phyloP scores from a whole-genome alignment of 2,888 invertebrate genomes.

The Drosophila bunnanda region DNA sequence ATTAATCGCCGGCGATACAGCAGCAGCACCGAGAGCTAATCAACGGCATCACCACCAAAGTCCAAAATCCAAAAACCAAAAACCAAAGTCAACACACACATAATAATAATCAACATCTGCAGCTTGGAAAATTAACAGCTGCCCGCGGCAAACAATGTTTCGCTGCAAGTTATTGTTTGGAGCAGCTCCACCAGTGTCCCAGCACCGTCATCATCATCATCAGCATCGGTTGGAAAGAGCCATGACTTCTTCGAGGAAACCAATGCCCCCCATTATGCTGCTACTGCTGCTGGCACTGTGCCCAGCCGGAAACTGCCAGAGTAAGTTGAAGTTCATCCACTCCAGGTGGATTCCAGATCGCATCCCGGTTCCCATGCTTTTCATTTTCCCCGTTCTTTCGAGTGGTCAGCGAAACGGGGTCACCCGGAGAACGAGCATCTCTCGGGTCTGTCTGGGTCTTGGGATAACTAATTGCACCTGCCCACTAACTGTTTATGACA shows the following conservation, averaged over 20 bases:
- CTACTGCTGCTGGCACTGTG: constrained; percentile 56
- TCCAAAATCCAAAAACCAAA: constrained; percentile 14
- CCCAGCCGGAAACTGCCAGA: constrained; percentile 67
- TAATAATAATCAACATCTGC: constrained; percentile 12
- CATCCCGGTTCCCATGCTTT: constrained; percentile 14
- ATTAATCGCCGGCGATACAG: constrained; percentile 47
- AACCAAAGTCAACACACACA: constrained; percentile 31
- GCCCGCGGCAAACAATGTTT: constrained; percentile 53
- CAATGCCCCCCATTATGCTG: constrained; percentile 51
- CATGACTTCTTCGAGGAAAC: constrained; percentile 51
- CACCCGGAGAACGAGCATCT: constrained; percentile 3
- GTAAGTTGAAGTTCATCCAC: constrained; percentile 54
- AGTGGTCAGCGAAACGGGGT: constrained; percentile 26
- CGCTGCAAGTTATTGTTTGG: constrained; percentile 49
- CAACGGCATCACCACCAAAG: constrained; percentile 43
- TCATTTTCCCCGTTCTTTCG: not conserved
- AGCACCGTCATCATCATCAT: constrained; percentile 3
- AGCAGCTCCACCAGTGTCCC: constrained; percentile 9
- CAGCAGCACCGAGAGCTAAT: constrained; percentile 50
- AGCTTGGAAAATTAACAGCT: constrained; percentile 21
- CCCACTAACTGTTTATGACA: constrained; percentile 9
- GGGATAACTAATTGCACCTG: constrained; percentile 7
- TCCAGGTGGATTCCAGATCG: constrained; percentile 11
- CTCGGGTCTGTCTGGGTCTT: not conserved
- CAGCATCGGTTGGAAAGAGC: constrained; percentile 34